Evolutionary conservation across 2,797 vertebrate species (phyloP).

Genomic region (Brachyrhaphis roseni): DNA sequence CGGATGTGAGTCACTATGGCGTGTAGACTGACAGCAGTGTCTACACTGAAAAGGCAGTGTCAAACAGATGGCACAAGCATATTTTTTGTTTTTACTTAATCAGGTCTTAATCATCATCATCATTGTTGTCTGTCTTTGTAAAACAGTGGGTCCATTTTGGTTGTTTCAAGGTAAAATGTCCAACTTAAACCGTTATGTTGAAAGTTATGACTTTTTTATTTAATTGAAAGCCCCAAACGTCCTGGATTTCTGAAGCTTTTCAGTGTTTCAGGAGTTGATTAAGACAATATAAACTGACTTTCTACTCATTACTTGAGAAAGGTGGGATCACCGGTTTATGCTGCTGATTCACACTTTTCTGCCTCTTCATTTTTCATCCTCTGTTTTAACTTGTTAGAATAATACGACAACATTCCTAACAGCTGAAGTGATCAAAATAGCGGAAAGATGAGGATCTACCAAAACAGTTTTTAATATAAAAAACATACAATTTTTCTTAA

Average conservation of each 20-base stretch:
- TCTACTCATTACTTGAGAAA: slow-evolving; percentile 18
- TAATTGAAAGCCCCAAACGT: neutral
- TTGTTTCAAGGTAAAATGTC: neutral
- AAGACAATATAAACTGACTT: slow-evolving; percentile 19
- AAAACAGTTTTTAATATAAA: neutral
- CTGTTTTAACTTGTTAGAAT: slow-evolving; percentile 41
- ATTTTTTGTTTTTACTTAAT: slow-evolving; percentile 25
- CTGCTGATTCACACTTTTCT: slow-evolving; percentile 49
- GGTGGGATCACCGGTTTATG: slow-evolving; percentile 34
- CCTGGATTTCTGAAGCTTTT: neutral
- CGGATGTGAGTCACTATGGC: slow-evolving; percentile 69
- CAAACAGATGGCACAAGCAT: slow-evolving; percentile 25
- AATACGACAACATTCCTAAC: slow-evolving; percentile 18
- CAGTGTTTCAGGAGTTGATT: neutral
- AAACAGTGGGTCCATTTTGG: neutral
- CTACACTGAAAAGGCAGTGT: slow-evolving; percentile 15
- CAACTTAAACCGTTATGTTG: neutral
- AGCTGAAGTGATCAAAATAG: slow-evolving; percentile 12
- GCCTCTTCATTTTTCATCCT: slow-evolving; percentile 34
- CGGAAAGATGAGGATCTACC: neutral
- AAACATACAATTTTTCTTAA: neutral
- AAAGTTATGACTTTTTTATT: neutral
- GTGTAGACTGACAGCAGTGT: slow-evolving; percentile 44
- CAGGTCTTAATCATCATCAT: slow-evolving; percentile 21
- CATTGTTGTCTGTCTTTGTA: neutral